Percentiles rank a stretch among this genome's conserved stretches.
phyloP scores from a whole-genome alignment of 1,140 invertebrate species.

The Holcopasites calliopsidis region DNA sequence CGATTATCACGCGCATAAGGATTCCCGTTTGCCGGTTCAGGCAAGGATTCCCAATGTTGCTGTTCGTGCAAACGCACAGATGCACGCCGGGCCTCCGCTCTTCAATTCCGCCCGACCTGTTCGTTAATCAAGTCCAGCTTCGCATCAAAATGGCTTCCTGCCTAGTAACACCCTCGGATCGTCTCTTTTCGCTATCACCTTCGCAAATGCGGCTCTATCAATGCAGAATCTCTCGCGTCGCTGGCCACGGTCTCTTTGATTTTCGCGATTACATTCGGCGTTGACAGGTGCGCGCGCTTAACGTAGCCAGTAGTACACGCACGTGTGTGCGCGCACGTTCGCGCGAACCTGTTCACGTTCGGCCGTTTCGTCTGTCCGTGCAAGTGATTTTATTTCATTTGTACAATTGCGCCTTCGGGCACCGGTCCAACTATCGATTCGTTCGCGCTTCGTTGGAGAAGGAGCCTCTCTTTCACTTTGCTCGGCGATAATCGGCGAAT shows the following conservation, averaged over 20 bases:
- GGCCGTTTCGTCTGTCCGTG: slow-evolving; percentile 27
- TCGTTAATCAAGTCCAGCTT: slow-evolving; percentile 65
- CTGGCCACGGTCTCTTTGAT: slow-evolving; percentile 62
- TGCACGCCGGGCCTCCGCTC: background rate
- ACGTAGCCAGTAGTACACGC: slow-evolving; percentile 1
- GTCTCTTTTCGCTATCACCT: slow-evolving; percentile 58
- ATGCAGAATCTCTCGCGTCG: slow-evolving; percentile 52
- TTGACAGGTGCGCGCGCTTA: slow-evolving; percentile 51
- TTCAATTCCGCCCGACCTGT: slow-evolving; percentile 33
- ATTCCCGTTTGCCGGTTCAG: slow-evolving; percentile 51
- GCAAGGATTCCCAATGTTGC: slow-evolving; percentile 58
- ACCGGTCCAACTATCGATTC: slow-evolving; percentile 3
- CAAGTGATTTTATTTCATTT: slow-evolving; percentile 31
- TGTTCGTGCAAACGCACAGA: slow-evolving; percentile 44
- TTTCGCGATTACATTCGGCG: slow-evolving; percentile 61
- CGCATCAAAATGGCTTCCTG: slow-evolving; percentile 69
- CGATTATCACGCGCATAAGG: slow-evolving; percentile 53
- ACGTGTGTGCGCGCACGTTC: slow-evolving; percentile 17
- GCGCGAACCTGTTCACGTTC: background rate
- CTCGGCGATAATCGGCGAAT: background rate
- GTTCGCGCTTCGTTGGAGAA: background rate
- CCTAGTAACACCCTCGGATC: slow-evolving; percentile 69
- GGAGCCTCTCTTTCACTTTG: slow-evolving; percentile 2
- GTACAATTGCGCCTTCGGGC: slow-evolving; percentile 22
- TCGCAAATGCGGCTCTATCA: slow-evolving; percentile 53